Conservation (phyloP, 2,797 vertebrate species). For the Hypotaenidia philippensis region DNA sequence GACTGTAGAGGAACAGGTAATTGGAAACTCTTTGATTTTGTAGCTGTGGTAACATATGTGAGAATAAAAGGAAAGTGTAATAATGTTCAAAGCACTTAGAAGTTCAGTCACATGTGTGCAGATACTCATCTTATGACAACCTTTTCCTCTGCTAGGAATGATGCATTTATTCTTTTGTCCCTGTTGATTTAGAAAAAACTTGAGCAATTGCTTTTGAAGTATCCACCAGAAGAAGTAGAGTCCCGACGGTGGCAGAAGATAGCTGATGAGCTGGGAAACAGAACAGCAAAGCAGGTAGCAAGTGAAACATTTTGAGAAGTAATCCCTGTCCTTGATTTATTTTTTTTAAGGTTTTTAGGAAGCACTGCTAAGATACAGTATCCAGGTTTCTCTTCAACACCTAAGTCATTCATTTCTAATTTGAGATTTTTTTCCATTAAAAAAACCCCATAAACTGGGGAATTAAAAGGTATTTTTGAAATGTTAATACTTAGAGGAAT, state of each 20-base stretch:
- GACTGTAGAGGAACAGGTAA: constrained; percentile 98
- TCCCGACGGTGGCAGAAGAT: constrained; percentile 98
- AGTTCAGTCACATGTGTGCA: not conserved
- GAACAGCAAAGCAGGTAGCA: constrained; percentile 95
- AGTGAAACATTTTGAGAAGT: not conserved
- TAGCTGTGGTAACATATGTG: not conserved
- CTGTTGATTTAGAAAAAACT: constrained; percentile 90
- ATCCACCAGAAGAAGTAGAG: constrained; percentile 96
- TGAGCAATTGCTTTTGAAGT: constrained; percentile 95
- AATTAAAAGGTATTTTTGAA: not conserved
- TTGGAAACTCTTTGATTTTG: not conserved
- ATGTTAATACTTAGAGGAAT: not conserved
- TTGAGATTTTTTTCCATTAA: not conserved
- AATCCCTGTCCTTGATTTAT: not conserved
- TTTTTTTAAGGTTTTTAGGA: not conserved
- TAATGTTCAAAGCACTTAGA: not conserved
- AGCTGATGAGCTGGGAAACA: constrained; percentile 95
- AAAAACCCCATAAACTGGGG: not conserved
- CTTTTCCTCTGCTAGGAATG: not conserved
- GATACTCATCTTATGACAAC: not conserved
- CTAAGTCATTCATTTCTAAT: not conserved
- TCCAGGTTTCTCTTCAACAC: not conserved
- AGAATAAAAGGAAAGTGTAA: not conserved
- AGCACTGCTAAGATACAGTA: not conserved
- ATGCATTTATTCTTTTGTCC: not conserved